Percentiles rank a stretch among this genome's conserved stretches.
Conservation (phyloP, 2,888 invertebrate species). For the Drosophila birchii region DNA sequence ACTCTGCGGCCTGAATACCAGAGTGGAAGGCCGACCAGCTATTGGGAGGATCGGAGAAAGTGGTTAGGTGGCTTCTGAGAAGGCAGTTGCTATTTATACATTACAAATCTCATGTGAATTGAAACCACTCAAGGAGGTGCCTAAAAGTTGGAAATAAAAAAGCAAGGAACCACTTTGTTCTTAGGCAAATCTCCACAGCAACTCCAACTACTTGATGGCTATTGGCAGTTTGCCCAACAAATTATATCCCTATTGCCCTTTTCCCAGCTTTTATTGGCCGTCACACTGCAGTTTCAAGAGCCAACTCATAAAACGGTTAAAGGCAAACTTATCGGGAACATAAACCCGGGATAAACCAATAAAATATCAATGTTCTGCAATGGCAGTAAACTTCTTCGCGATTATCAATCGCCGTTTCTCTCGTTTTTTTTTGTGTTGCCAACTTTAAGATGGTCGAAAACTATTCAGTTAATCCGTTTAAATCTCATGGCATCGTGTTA, state of each 20-base stretch:
- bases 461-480: constrained; percentile 77
- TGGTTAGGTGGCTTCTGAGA: neutral
- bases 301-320: constrained; percentile 39
- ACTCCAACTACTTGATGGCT: neutral
- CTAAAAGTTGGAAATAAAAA: neutral
- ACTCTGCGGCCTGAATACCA: constrained; percentile 26
- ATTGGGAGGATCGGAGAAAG: constrained; percentile 2
- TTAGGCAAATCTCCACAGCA: neutral
- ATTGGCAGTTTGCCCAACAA: constrained; percentile 29
- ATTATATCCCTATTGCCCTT: neutral
- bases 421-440: neutral
- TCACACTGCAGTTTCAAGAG: constrained; percentile 7
- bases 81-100: constrained; percentile 2
- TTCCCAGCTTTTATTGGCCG: constrained; percentile 12
- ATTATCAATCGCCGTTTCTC: constrained; percentile 6
- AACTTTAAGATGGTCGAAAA: constrained; percentile 60
- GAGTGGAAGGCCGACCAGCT: constrained; percentile 21
- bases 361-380: constrained; percentile 71
- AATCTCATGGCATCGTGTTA: constrained; percentile 76
- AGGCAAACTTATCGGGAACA: constrained; percentile 38
- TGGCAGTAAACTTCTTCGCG: constrained; percentile 14
- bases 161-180: neutral
- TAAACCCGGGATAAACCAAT: constrained; percentile 71
- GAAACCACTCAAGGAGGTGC: constrained; percentile 1
- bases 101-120: neutral